Evolutionary conservation across 2,888 invertebrate genomes (phyloP).

Genomic region (Perdita meconis): DNA sequence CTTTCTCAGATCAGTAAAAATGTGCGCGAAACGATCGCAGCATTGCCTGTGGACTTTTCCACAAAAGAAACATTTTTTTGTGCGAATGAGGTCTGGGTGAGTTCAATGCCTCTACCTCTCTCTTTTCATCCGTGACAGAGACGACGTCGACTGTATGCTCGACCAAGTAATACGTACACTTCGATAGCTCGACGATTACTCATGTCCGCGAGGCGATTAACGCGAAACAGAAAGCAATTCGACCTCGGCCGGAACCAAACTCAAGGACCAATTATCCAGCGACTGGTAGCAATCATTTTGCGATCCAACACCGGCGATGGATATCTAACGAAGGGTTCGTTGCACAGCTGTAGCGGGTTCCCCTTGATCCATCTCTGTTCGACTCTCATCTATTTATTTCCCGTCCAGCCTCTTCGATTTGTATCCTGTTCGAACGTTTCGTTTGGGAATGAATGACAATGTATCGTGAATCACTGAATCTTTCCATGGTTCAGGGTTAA

Average conservation of each 20-base stretch:
- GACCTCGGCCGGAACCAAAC: slow-evolving; percentile 73
- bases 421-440: background rate
- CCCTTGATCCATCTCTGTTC: slow-evolving; percentile 3
- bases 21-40: slow-evolving; percentile 14
- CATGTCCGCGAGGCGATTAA: slow-evolving; percentile 56
- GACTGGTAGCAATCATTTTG: slow-evolving; percentile 59
- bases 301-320: slow-evolving; percentile 42
- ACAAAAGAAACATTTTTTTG: slow-evolving; percentile 58
- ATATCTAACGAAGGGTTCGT: slow-evolving; percentile 54
- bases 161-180: slow-evolving; percentile 62
- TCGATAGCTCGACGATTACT: slow-evolving; percentile 59
- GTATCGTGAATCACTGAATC: background rate
- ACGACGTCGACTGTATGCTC: slow-evolving; percentile 30
- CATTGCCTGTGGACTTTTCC: slow-evolving; percentile 34
- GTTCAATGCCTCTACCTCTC: slow-evolving; percentile 66
- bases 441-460: background rate
- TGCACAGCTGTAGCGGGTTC: slow-evolving; percentile 28
- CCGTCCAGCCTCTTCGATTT: background rate
- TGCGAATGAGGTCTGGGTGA: slow-evolving; percentile 55
- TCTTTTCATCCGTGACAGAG: slow-evolving; percentile 54
- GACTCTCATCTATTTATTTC: background rate
- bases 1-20: background rate
- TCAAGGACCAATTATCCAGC: slow-evolving; percentile 73
- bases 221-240: slow-evolving; percentile 74
- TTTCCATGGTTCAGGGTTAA: background rate